Evolutionary conservation across 1,140 invertebrate genomes (phyloP), one percentile per base, ranked within the genome.

Genomic region (Drosophila oshimai): DNA sequence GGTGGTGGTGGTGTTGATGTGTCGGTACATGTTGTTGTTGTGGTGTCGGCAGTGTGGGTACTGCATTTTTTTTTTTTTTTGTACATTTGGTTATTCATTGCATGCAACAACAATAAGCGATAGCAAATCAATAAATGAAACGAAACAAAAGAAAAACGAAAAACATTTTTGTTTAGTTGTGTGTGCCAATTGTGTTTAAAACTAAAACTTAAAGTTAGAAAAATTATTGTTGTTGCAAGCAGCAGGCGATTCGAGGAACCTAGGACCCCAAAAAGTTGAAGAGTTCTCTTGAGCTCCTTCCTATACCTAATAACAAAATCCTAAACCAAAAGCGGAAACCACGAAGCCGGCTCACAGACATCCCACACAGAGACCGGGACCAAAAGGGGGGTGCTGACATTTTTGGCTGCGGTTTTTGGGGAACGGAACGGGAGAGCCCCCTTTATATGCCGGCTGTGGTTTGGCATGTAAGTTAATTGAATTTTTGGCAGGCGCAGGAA

Each of bases 31-130:
- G 69, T 57, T 77, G 64, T 72, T 65, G 77, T 55, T 68, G 79
- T 69, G 65, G 57, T 74, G 33, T 54, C 34, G 61, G 28, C 50
- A 76, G 83, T 51, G 80, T 79, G 39, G 80, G 31, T 72, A 87
- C 80, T 84, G 55, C 45, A 46, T 64, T 37, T 45, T 58, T 61
- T 54, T 12, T 45, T 42, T 28, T 57, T 18, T 72, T 72, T 44
- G 6, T 46, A 28, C 39, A 55, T 46, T 73, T 36, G 15, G 28
- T 61, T 39, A 61, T 62, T 53, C 37, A 73, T 29, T 58, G 61
- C 80, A 86, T 86, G 80, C 80, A 86, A 87, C 80, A 86, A 86
- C 81, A 86, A 53, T 51, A 39, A 51, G 65, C 61, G 17, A 45
- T 39, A 64, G 34, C 13, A 74, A 72, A 61, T 45, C 29, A 44